Base-by-base conservation (phyloP, 2,113 vertebrate genomes). In the Carassius carassius region DNA sequence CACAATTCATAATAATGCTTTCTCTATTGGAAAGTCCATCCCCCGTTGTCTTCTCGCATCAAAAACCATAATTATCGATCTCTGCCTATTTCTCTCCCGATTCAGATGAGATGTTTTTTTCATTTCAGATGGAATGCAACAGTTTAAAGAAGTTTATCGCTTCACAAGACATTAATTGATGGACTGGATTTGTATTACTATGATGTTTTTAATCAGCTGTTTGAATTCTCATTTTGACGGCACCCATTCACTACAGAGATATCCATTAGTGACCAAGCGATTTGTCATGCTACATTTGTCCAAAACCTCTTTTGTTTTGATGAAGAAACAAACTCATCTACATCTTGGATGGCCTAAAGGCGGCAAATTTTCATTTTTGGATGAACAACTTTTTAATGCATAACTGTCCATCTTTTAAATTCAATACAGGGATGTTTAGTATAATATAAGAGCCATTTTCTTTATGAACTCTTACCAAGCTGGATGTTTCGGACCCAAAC, bases 401-500 rank as follows among this genome's bases (percentile, higher is more conserved):
- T 4, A 60, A 60, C 9, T n/a, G 56, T 11, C 9, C 21, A 3
- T 11, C 21, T 60, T 60, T 60, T n/a, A n/a, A 62, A 62, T n/a
- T 62, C 10, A 62, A 23, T 12, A 58, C 3, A 58, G 19, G 21
- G 58, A 60, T 60, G 58, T n/a, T 60, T 83, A 90, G 47, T 2
- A 44, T 86, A 86, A 84, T 11, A 60, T 60, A 62, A 62, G n/a
- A 23, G 9, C 10, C 3, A 62, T 23, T 62, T 82, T 88, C 74
- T 72, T 7, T 19, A 44, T 62, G 58, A 58, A 54, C 14, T 90
- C 91, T 72, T 88, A 99, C 98, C 98, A 13, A 99, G 95, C 92
- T 99, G 97, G 92, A 99, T 99, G 91, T 99, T 99, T 87, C 98
- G 94, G 91, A 99, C 95, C 98, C 98, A 99, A 73, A 99, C 98